phyloP scores from a whole-genome alignment of 2,113 vertebrate species.

The Dascyllus trimaculatus region DNA sequence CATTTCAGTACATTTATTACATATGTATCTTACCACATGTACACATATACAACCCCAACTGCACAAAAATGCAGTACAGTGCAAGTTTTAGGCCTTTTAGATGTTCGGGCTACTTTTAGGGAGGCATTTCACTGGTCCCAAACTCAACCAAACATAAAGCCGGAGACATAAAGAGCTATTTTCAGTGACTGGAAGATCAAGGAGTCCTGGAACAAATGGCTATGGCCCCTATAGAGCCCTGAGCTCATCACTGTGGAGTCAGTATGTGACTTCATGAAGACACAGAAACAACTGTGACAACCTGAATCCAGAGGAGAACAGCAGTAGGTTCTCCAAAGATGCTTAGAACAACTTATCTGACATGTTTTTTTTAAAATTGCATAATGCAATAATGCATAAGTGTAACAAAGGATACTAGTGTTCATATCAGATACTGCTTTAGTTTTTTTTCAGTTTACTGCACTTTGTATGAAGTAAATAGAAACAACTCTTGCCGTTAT shows the following conservation, averaged over 20 bases:
- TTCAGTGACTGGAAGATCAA: background rate
- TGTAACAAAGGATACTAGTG: background rate
- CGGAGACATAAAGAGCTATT: background rate
- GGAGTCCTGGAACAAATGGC: background rate
- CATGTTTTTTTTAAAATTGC: background rate
- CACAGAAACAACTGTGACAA: background rate
- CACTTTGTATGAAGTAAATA: background rate
- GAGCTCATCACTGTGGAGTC: background rate
- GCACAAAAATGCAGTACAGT: background rate
- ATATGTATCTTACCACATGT: too few species aligned
- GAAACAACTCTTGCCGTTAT: too few species aligned
- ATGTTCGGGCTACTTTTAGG: background rate
- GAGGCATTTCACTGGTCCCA: background rate
- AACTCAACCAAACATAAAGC: background rate
- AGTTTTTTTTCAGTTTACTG: background rate
- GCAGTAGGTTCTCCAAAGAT: too few species aligned
- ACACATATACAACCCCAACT: background rate
- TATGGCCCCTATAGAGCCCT: background rate
- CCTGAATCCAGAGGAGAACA: background rate
- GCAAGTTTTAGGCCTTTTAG: background rate
- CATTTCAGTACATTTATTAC: too few species aligned
- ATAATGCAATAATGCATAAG: too few species aligned
- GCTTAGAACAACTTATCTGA: background rate
- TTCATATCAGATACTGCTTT: background rate
- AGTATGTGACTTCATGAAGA: slow-evolving; percentile 1